These are phyloP conservation scores for Salarias fasciatus DNA, from an alignment of 2,797 vertebrate genomes.

Conservation along the genomic window DNA sequence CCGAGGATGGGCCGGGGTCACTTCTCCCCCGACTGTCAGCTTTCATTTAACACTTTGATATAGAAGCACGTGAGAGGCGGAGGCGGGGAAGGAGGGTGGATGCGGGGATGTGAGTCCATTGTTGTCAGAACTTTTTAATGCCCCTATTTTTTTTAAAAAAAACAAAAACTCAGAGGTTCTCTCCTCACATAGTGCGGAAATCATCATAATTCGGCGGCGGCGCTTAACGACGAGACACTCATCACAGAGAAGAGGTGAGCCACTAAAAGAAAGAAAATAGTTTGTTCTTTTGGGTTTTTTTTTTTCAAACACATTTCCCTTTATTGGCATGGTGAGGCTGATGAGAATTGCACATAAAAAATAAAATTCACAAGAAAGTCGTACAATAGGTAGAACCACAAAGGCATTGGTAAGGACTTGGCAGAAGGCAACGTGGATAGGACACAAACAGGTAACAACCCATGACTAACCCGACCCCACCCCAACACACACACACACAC, in stretches of 20 bases:
- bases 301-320: constrained; percentile 97
- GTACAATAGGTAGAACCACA: constrained; percentile 98
- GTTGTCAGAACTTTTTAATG: constrained; percentile 50
- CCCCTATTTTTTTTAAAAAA: constrained; percentile 7
- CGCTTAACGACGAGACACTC: constrained; percentile 47
- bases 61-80: background rate
- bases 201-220: constrained; percentile 36
- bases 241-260: constrained; percentile 42
- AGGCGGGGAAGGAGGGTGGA: constrained; percentile 1
- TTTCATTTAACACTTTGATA: constrained; percentile 54
- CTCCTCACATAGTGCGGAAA: constrained; percentile 45
- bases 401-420: constrained; percentile 94
- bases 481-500: constrained; percentile 26
- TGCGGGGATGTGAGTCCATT: constrained; percentile 9
- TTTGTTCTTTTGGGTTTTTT: constrained; percentile 12
- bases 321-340: constrained; percentile 99
- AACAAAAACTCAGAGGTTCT: constrained; percentile 34
- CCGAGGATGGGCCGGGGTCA: constrained; percentile 53
- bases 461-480: constrained; percentile 54
- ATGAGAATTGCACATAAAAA: constrained; percentile 98
- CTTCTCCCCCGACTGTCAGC: constrained; percentile 30
- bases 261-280: constrained; percentile 40
- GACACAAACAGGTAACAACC: constrained; percentile 85
- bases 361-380: constrained; percentile 94
- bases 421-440: constrained; percentile 90